Evolutionary conservation across 2,113 vertebrate species (phyloP).

Genomic region (Hippocampus comes): DNA sequence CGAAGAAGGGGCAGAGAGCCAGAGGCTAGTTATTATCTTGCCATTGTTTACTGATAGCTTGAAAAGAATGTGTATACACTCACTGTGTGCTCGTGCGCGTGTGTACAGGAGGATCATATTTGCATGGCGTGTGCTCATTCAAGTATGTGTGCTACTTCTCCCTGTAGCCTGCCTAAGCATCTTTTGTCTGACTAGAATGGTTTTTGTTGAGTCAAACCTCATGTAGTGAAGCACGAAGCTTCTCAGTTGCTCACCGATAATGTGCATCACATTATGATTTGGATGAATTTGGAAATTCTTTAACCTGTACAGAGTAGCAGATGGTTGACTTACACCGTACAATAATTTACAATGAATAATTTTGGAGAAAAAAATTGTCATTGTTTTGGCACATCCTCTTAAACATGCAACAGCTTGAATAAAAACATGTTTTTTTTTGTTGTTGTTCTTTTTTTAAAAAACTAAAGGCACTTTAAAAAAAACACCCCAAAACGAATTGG

Average conservation of each 20-base stretch:
- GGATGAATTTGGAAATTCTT: constrained; percentile 9
- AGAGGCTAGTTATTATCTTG: constrained; percentile 29
- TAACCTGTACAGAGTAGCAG: not conserved
- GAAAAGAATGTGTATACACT: constrained; percentile 11
- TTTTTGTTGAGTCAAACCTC: constrained; percentile 21
- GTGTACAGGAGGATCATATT: not conserved
- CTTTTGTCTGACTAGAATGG: constrained; percentile 25
- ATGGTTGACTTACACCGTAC: not conserved
- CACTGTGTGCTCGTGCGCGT: constrained; percentile 6
- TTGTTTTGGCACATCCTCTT: not conserved
- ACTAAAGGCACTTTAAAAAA: not conserved
- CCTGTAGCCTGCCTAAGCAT: constrained; percentile 7
- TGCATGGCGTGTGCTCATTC: constrained; percentile 6
- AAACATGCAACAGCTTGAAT: not conserved
- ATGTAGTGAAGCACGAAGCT: constrained; percentile 8
- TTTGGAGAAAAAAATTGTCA: not conserved
- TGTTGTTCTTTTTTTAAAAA: not conserved
- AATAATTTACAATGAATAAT: not conserved
- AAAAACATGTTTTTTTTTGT: not conserved
- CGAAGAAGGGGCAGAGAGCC: constrained; percentile 28
- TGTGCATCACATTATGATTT: constrained; percentile 10
- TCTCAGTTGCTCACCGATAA: constrained; percentile 15
- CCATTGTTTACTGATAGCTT: constrained; percentile 39
- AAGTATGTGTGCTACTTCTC: not conserved
- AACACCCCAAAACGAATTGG: not conserved